phyloP scores from a whole-genome alignment of 2,888 invertebrate genomes.

The Nomada goodeniana region DNA sequence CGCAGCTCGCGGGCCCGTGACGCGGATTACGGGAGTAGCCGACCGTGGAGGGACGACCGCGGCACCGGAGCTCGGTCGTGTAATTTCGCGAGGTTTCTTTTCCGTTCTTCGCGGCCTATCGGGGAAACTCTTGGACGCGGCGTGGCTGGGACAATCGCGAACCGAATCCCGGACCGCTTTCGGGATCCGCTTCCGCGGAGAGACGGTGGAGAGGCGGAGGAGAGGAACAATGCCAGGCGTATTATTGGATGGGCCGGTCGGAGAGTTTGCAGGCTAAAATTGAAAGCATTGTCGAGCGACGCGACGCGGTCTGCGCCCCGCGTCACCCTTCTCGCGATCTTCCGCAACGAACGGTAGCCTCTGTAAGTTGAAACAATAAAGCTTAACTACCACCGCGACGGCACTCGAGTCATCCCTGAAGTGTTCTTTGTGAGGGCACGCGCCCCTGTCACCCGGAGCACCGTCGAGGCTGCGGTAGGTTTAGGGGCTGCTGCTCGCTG shows the following conservation, averaged over 20 bases:
- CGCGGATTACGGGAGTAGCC: constrained; percentile 38
- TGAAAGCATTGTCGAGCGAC: constrained; percentile 68
- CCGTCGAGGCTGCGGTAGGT: constrained; percentile 77
- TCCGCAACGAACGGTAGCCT: constrained; percentile 59
- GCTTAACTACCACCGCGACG: constrained; percentile 77
- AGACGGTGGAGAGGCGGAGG: background rate
- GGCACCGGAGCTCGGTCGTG: constrained; percentile 21
- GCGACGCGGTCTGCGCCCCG: constrained; percentile 59
- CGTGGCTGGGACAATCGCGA: constrained; percentile 54
- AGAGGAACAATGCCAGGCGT: constrained; percentile 57
- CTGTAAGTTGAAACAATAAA: constrained; percentile 80
- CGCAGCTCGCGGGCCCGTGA: constrained; percentile 51
- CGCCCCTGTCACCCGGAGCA: constrained; percentile 75
- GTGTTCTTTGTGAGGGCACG: constrained; percentile 83
- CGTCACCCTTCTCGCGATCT: constrained; percentile 51
- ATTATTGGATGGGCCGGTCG: constrained; percentile 62
- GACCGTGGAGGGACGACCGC: constrained; percentile 54
- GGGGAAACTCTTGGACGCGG: too few relatives aligned
- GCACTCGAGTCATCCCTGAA: constrained; percentile 81
- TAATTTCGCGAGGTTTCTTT: background rate
- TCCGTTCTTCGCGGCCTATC: too few relatives aligned
- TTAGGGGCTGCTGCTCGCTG: constrained; percentile 54
- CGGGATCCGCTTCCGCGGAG: constrained; percentile 56
- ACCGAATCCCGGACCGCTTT: constrained; percentile 45
- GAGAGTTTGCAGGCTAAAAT: constrained; percentile 65